phyloP scores from a whole-genome alignment of 2,888 invertebrate genomes.

The Pemphredon lugubris region DNA sequence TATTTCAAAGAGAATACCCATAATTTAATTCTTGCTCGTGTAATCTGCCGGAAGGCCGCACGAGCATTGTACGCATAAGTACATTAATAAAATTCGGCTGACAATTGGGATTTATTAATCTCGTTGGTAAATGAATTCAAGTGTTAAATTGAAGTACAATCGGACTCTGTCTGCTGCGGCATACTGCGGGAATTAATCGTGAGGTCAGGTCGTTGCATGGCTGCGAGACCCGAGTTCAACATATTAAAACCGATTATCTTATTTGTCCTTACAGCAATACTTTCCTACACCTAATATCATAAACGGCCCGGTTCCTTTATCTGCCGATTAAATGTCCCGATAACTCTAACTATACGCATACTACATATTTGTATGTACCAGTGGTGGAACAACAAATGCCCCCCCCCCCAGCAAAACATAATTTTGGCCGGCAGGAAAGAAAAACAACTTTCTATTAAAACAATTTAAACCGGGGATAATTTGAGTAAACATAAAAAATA shows the following conservation, averaged over 20 bases:
- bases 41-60: no score
- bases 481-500: no score
- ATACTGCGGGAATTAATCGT: conserved; percentile 61
- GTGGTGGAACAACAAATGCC: no score
- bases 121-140: conserved; percentile 73
- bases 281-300: conserved; percentile 9
- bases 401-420: no score
- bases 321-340: conserved; percentile 14
- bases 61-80: no score
- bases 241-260: conserved; percentile 72
- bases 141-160: conserved; percentile 76
- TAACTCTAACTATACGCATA: no score
- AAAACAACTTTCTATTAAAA: no score
- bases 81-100: conserved; percentile 55
- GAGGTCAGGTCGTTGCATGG: conserved; percentile 66
- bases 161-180: conserved; percentile 69
- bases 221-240: conserved; percentile 59
- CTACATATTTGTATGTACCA: no score
- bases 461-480: no score
- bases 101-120: conserved; percentile 75
- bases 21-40: no score
- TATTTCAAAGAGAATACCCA: no score
- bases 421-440: no score
- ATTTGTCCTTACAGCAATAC: conserved; percentile 48
- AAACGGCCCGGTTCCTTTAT: conserved; percentile 15